phyloP scores from a whole-genome alignment of 2,113 vertebrate species.

The Balaenoptera acutorostrata region DNA sequence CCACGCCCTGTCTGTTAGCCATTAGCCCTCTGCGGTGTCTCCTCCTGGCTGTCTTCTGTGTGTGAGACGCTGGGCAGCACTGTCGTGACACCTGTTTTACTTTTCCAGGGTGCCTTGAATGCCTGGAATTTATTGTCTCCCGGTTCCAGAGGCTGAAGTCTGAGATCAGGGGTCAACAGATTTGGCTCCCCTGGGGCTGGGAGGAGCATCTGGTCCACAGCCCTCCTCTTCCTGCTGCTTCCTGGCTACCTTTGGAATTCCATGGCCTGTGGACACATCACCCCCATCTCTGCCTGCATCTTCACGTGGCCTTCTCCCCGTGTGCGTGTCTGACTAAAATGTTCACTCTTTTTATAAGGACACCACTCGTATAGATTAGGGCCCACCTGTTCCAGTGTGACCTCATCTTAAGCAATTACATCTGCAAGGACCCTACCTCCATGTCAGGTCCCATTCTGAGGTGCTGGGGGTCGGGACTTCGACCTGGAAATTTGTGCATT shows the following conservation, averaged over 20 bases:
- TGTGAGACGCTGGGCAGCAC: rapidly evolving
- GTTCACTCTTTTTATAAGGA: neutral
- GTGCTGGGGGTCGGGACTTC: neutral
- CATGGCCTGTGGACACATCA: rapidly evolving
- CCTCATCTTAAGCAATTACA: no score
- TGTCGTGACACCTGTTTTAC: rapidly evolving
- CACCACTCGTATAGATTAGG: neutral
- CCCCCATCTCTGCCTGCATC: neutral
- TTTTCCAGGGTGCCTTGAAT: neutral
- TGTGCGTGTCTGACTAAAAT: neutral
- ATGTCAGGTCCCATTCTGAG: neutral
- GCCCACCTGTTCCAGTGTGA: no score
- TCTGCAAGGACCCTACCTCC: neutral
- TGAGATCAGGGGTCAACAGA: neutral
- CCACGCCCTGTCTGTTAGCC: rapidly evolving
- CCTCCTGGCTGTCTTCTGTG: neutral
- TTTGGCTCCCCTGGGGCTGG: neutral
- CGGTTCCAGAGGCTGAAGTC: neutral
- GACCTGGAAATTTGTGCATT: rapidly evolving
- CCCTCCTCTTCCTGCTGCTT: neutral
- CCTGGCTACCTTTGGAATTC: neutral
- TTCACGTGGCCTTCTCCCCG: neutral
- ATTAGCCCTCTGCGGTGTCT: rapidly evolving
- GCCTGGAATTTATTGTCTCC: neutral
- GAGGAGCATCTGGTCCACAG: neutral